phyloP scores from a whole-genome alignment of 1,140 invertebrate species.

The Micrasema minimum region DNA sequence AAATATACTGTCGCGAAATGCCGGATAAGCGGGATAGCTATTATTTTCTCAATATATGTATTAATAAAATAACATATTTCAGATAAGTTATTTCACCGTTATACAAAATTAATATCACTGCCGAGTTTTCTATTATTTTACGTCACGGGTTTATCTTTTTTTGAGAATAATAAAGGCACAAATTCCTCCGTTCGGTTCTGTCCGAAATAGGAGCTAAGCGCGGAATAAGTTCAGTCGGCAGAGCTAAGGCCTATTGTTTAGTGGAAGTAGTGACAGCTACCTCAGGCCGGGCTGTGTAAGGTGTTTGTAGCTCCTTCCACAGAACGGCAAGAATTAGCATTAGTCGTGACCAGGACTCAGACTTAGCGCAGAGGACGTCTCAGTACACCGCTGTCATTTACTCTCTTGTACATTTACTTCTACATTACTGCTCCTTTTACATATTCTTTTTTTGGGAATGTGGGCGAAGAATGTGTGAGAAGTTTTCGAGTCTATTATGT shows the following conservation, averaged over 20 bases:
- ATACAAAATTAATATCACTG: too few species aligned
- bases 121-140: too few species aligned
- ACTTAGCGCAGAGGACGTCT: slow-evolving; percentile 30
- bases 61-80: too few species aligned
- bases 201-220: not conserved
- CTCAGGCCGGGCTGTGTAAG: not conserved
- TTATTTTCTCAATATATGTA: too few species aligned
- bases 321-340: slow-evolving; percentile 50
- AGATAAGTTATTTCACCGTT: too few species aligned
- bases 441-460: too few species aligned
- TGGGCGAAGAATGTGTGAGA: too few species aligned
- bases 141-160: too few species aligned
- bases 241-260: slow-evolving; percentile 7
- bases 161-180: too few species aligned
- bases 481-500: too few species aligned
- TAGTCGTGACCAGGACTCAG: slow-evolving; percentile 49
- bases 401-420: slow-evolving; percentile 25
- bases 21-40: too few species aligned
- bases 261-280: not conserved
- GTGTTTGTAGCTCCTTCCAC: slow-evolving; percentile 16
- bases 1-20: too few species aligned
- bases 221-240: not conserved
- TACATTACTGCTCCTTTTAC: not conserved
- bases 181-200: not conserved
- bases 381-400: slow-evolving; percentile 34